These are phyloP conservation scores for Pogoniulus pusillus DNA, from an alignment of 2,797 vertebrate species.

Conservation along the genomic window DNA sequence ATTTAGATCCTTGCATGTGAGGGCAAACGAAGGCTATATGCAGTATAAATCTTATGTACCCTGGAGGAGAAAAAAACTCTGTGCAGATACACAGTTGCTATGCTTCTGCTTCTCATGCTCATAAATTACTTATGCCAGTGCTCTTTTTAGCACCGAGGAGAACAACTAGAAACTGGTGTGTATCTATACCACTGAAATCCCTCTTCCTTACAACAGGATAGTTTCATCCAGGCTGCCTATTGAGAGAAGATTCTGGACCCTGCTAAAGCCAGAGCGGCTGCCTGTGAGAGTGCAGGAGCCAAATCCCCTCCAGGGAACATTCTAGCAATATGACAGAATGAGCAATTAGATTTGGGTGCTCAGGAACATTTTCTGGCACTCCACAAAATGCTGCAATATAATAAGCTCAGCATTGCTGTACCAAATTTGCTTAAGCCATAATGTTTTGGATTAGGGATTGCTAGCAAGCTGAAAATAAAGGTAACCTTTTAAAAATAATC, in stretches of 20 bases:
- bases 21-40: not conserved
- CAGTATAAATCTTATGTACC: not conserved
- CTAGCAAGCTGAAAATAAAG: not conserved
- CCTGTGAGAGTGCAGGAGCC: not conserved
- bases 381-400: not conserved
- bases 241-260: not conserved
- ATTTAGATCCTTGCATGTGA: not conserved
- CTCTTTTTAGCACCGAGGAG: not conserved
- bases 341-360: not conserved
- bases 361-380: not conserved
- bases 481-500: not conserved
- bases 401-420: not conserved
- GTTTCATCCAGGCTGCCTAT: not conserved
- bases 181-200: not conserved
- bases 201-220: not conserved
- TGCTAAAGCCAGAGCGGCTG: not conserved
- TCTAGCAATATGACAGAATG: not conserved
- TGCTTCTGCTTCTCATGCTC: not conserved
- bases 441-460: not conserved
- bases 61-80: not conserved
- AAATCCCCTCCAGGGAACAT: not conserved
- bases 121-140: constrained; percentile 5
- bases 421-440: not conserved
- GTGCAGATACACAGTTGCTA: not conserved
- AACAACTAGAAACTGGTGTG: not conserved